phyloP scores from a whole-genome alignment of 1,140 invertebrate species.

The Ylistrum balloti region DNA sequence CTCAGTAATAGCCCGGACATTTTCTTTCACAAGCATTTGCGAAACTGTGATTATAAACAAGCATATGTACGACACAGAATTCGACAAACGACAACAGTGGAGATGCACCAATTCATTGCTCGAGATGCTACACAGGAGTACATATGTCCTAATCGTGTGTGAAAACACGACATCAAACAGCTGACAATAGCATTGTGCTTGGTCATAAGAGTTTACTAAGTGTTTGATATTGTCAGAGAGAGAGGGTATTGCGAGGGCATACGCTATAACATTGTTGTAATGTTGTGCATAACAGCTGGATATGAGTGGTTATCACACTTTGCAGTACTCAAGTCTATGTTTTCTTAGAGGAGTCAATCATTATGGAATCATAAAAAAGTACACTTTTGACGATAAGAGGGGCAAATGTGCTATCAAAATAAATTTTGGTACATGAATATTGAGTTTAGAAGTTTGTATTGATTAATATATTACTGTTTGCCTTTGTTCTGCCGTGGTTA shows the following conservation, averaged over 20 bases:
- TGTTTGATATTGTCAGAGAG: neutral
- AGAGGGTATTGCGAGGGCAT: neutral
- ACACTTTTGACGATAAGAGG: neutral
- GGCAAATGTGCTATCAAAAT: neutral
- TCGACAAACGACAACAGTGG: neutral
- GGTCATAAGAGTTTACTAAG: neutral
- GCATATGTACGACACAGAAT: neutral
- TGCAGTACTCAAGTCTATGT: neutral
- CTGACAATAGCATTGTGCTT: neutral
- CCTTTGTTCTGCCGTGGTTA: no score
- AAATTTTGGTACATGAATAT: neutral
- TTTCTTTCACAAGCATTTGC: neutral
- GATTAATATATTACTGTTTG: no score
- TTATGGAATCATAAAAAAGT: neutral
- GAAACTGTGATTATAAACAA: neutral
- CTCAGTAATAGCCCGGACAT: neutral
- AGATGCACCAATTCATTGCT: neutral
- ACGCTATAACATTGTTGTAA: neutral
- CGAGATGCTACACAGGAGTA: neutral
- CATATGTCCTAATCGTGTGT: constrained; percentile 10
- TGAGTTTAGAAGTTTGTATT: no score
- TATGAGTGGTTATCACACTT: neutral
- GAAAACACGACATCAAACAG: neutral
- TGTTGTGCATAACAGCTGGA: constrained; percentile 27
- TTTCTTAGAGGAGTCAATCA: neutral